These are phyloP conservation scores for Apamea epomidion DNA, from an alignment of 2,888 invertebrate genomes.

Conservation along the genomic window DNA sequence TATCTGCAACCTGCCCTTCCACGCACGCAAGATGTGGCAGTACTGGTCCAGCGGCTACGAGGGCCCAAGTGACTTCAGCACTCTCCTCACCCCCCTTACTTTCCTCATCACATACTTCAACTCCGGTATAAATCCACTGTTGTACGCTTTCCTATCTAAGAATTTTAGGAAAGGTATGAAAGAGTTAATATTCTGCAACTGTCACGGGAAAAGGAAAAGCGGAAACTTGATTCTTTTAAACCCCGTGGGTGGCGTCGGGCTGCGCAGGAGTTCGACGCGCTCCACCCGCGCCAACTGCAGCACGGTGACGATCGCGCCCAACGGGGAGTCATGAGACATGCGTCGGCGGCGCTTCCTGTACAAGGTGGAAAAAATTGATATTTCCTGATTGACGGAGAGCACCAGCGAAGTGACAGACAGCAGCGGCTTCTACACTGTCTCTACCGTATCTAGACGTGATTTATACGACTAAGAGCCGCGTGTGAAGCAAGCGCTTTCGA, in stretches of 20 bases:
- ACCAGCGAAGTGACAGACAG: conserved; percentile 88
- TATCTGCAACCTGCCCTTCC: conserved; percentile 96
- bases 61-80: conserved; percentile 94
- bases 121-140: conserved; percentile 96
- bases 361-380: conserved; percentile 84
- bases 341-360: conserved; percentile 84
- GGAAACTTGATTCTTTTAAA: conserved; percentile 86
- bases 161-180: conserved; percentile 96
- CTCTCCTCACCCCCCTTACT: conserved; percentile 95
- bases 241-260: conserved; percentile 83
- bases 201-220: conserved; percentile 82
- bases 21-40: conserved; percentile 96
- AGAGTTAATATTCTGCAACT: conserved; percentile 93
- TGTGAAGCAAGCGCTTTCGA: conserved; percentile 9
- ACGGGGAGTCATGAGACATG: conserved; percentile 88
- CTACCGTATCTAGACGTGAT: conserved; percentile 84
- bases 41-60: conserved; percentile 94
- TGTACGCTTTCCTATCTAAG: conserved; percentile 96
- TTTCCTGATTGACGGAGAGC: conserved; percentile 90
- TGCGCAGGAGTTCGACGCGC: conserved; percentile 87
- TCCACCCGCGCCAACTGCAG: conserved; percentile 90
- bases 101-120: conserved; percentile 97
- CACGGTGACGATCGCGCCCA: conserved; percentile 89
- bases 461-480: conserved; percentile 77
- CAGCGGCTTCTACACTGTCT: conserved; percentile 84